phyloP scores from a whole-genome alignment of 2,797 vertebrate species.

The Pseudochirops cupreus region DNA sequence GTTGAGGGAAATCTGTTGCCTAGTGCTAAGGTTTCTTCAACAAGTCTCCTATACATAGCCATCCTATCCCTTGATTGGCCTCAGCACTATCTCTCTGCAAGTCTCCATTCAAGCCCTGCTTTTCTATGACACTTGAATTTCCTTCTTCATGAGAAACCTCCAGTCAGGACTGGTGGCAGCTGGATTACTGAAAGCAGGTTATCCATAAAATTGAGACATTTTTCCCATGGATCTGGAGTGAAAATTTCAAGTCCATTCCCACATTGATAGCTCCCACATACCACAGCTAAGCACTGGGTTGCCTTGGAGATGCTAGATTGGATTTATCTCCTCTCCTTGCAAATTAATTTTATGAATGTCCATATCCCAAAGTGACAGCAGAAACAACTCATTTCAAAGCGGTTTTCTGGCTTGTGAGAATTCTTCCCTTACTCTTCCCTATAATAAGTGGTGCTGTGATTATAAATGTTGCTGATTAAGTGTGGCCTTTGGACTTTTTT shows the following conservation, averaged over 20 bases:
- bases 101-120: not conserved
- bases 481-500: not conserved
- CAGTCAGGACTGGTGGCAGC: conserved; percentile 45
- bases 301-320: conserved; percentile 42
- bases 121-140: not conserved
- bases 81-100: not conserved
- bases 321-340: conserved; percentile 42
- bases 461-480: not conserved
- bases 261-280: not conserved
- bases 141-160: conserved; percentile 26
- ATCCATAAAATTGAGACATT: conserved; percentile 39
- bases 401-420: not conserved
- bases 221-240: conserved; percentile 9
- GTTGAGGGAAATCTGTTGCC: not conserved
- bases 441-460: not conserved
- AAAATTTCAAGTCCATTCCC: not conserved
- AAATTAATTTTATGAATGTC: conserved; percentile 40
- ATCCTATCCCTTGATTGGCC: not conserved
- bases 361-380: not conserved
- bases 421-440: not conserved
- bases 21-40: not conserved
- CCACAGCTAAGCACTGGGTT: not conserved
- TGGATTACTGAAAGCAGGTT: conserved; percentile 39
- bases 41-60: not conserved
- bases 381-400: not conserved